phyloP scores from a whole-genome alignment of 1,140 invertebrate genomes.

The Drosophila busckii region DNA sequence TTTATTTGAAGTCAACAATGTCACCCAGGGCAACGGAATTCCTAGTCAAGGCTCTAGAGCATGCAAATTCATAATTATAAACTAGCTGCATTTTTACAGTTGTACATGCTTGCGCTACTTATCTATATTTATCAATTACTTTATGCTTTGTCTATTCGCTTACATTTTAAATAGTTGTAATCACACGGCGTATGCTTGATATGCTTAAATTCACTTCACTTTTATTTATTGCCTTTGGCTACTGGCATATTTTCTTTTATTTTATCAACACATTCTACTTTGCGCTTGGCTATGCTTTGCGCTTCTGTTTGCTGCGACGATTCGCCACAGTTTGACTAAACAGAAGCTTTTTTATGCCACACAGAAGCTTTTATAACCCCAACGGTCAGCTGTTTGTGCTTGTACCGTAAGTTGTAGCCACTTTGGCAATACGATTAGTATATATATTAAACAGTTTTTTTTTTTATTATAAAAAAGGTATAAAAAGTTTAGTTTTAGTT shows the following conservation, averaged over 20 bases:
- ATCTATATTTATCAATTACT: constrained; percentile 3
- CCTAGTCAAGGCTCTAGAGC: constrained; percentile 11
- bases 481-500: constrained; percentile 8
- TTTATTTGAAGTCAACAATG: constrained; percentile 62
- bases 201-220: constrained; percentile 4
- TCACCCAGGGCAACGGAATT: constrained; percentile 32
- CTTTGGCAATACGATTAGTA: background rate
- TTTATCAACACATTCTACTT: constrained; percentile 22
- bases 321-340: constrained; percentile 32
- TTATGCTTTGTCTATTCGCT: constrained; percentile 20
- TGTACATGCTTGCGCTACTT: constrained; percentile 6
- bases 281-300: constrained; percentile 11
- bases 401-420: constrained; percentile 8
- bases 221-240: background rate
- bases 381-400: constrained; percentile 15
- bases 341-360: too few species aligned
- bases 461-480: constrained; percentile 26
- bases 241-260: constrained; percentile 4
- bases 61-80: constrained; percentile 45
- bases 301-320: constrained; percentile 30
- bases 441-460: background rate
- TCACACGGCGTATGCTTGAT: constrained; percentile 42
- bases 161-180: constrained; percentile 33
- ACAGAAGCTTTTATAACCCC: constrained; percentile 28
- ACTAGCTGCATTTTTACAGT: background rate